Evolutionary conservation across 1,140 invertebrate genomes (phyloP).

Genomic region (Pissodes strobi): DNA sequence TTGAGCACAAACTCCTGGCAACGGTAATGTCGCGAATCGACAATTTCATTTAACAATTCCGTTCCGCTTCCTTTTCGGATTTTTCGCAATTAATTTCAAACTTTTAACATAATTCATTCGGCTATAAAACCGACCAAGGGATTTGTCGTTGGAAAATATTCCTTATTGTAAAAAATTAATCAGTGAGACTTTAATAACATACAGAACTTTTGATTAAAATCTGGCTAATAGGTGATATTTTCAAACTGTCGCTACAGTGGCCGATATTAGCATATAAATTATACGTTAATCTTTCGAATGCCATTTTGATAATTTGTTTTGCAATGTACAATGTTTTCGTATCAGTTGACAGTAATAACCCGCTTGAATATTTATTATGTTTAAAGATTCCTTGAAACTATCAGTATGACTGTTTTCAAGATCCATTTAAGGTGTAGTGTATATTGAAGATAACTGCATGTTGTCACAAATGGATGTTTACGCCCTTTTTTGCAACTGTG

Average conservation of each 20-base stretch:
- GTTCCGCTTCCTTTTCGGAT: conserved; percentile 31
- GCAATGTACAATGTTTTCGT: background rate
- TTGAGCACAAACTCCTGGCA: conserved; percentile 22
- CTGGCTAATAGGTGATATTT: background rate
- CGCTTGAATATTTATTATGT: background rate
- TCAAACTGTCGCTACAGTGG: conserved; percentile 5
- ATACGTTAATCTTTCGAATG: conserved; percentile 1
- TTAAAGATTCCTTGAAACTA: background rate
- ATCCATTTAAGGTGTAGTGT: too few species aligned
- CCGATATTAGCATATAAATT: conserved; percentile 8
- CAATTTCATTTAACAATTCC: conserved; percentile 42
- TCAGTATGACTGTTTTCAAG: background rate
- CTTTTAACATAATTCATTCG: conserved; percentile 36
- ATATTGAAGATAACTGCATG: too few species aligned
- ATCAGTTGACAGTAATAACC: background rate
- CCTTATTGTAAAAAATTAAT: conserved; percentile 31
- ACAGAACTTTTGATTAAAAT: conserved; percentile 26
- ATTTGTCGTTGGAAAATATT: conserved; percentile 33
- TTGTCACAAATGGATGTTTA: too few species aligned
- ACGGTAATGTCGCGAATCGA: conserved; percentile 44
- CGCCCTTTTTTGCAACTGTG: too few species aligned
- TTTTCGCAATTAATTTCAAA: conserved; percentile 36
- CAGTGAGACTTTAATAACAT: conserved; percentile 21
- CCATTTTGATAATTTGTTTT: background rate
- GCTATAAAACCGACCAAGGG: conserved; percentile 22